Conservation (phyloP, 2,888 invertebrate species). For the Scelioninae gen. 2 region DNA sequence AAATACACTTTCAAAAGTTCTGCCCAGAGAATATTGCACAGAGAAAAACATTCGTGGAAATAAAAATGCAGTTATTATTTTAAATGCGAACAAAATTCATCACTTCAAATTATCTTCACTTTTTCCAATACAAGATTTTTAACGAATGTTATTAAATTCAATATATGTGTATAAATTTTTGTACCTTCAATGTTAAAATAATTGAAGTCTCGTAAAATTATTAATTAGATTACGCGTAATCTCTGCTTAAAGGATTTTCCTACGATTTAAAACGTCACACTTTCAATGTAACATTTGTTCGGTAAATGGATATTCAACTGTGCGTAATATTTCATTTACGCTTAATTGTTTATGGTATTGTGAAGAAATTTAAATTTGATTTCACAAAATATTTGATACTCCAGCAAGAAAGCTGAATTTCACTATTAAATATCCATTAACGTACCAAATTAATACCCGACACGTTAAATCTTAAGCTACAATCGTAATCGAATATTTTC, state of each 20-base stretch:
- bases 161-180: too few relatives aligned
- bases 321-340: conserved; percentile 15
- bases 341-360: conserved; percentile 10
- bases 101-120: too few relatives aligned
- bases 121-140: too few relatives aligned
- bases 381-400: background rate
- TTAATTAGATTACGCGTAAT: background rate
- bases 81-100: too few relatives aligned
- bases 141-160: too few relatives aligned
- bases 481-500: conserved; percentile 21
- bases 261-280: conserved; percentile 5
- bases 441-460: conserved; percentile 1
- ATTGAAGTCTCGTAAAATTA: too few relatives aligned
- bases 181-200: too few relatives aligned
- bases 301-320: background rate
- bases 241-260: conserved; percentile 8
- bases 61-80: too few relatives aligned
- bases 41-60: too few relatives aligned
- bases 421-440: background rate
- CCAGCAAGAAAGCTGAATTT: background rate
- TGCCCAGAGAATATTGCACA: too few relatives aligned
- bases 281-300: conserved; percentile 6
- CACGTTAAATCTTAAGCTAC: conserved; percentile 3
- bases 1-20: too few relatives aligned
- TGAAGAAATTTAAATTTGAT: conserved; percentile 1